Percentiles rank a stretch among this genome's conserved stretches.
phyloP scores from a whole-genome alignment of 2,888 invertebrate genomes.

The Omphaloscelis lunosa region DNA sequence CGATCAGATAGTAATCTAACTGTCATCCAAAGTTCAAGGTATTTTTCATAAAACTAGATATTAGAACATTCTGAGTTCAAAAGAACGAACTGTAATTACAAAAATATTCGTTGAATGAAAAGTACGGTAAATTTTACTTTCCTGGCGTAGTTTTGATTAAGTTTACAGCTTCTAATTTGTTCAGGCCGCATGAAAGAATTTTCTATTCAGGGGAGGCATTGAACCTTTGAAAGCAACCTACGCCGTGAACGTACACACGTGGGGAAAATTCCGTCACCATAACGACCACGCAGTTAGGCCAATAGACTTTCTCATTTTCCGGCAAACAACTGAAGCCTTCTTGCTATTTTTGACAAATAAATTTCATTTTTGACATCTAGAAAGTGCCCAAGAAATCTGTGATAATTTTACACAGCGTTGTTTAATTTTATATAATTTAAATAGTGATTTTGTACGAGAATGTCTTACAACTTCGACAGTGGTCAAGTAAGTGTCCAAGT shows the following conservation, averaged over 20 bases:
- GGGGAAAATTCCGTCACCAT: constrained; percentile 73
- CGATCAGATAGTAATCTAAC: constrained; percentile 42
- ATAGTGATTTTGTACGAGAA: constrained; percentile 65
- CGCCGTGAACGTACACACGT: constrained; percentile 56
- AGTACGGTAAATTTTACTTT: constrained; percentile 29
- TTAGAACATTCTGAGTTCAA: background rate
- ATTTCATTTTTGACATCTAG: constrained; percentile 56
- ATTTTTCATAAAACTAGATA: constrained; percentile 10
- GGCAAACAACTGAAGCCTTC: constrained; percentile 67
- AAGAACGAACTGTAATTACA: constrained; percentile 11
- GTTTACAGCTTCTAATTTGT: constrained; percentile 50
- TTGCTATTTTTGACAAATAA: constrained; percentile 68
- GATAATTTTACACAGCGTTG: constrained; percentile 65
- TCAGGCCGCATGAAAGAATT: constrained; percentile 55
- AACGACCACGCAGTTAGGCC: constrained; percentile 85
- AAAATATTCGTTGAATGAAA: constrained; percentile 23
- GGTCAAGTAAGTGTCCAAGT: constrained; percentile 82
- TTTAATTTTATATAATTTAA: constrained; percentile 30
- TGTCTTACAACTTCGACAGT: constrained; percentile 88
- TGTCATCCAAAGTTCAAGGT: constrained; percentile 34
- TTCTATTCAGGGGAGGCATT: constrained; percentile 63
- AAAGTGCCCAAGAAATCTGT: constrained; percentile 70
- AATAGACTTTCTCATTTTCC: constrained; percentile 82
- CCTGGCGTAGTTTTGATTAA: constrained; percentile 27
- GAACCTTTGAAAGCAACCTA: constrained; percentile 63